Conservation (phyloP, 2,113 vertebrate species). For the Nibea coibor region DNA sequence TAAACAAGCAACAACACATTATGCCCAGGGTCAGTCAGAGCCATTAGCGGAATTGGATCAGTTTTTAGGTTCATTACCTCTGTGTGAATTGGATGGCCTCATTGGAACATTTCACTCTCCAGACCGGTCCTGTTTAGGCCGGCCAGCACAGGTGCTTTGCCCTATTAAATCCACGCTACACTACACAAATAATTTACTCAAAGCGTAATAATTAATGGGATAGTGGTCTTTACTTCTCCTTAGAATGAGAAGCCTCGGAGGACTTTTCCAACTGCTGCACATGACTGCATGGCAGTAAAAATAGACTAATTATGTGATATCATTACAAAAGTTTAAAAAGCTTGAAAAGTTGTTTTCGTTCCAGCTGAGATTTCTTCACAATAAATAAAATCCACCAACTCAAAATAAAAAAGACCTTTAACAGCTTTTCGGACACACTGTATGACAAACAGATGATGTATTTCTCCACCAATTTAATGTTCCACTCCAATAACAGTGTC, state of each 20-base stretch:
- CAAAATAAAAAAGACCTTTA: background rate
- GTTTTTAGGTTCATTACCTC: slow-evolving; percentile 81
- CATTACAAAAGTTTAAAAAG: background rate
- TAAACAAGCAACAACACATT: slow-evolving; percentile 75
- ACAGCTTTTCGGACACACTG: background rate
- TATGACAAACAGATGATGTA: background rate
- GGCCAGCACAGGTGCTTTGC: slow-evolving; percentile 25
- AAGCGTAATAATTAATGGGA: slow-evolving; percentile 24
- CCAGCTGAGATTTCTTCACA: background rate
- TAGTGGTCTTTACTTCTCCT: slow-evolving; percentile 2
- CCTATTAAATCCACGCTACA: slow-evolving; percentile 21
- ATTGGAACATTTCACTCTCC: slow-evolving; percentile 41
- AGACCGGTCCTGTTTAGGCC: slow-evolving; percentile 30
- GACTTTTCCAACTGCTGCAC: background rate
- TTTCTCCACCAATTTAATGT: background rate
- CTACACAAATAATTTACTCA: slow-evolving; percentile 22
- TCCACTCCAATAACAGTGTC: background rate
- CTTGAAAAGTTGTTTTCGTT: background rate
- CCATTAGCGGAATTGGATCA: slow-evolving; percentile 77
- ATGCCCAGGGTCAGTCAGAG: slow-evolving; percentile 74
- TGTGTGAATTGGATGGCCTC: slow-evolving; percentile 62
- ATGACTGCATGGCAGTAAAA: background rate
- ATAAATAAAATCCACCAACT: background rate
- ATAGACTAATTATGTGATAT: background rate
- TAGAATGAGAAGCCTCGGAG: background rate